These are phyloP conservation scores for Dynastes tityus DNA, from an alignment of 2,888 invertebrate species.

Conservation along the genomic window DNA sequence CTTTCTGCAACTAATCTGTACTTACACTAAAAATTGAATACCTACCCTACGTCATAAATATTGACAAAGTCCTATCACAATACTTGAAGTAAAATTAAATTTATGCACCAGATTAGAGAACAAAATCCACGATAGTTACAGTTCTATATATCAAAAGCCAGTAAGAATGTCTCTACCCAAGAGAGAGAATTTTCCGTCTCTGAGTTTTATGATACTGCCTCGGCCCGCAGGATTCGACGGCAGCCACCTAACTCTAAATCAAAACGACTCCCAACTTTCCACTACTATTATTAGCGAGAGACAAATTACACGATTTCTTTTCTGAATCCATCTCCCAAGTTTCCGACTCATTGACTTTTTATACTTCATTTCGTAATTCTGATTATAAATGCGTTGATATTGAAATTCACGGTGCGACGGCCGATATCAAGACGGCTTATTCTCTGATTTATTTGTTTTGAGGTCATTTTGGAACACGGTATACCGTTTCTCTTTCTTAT, in stretches of 20 bases:
- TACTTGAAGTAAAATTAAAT: too few species aligned
- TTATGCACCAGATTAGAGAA: too few species aligned
- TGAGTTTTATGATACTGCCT: too few species aligned
- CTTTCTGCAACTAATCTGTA: too few species aligned
- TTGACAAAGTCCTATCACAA: too few species aligned
- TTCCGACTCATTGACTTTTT: slow-evolving; percentile 46
- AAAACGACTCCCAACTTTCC: slow-evolving; percentile 38
- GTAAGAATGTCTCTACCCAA: too few species aligned
- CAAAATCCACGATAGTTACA: too few species aligned
- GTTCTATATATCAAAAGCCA: too few species aligned
- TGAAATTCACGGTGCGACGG: slow-evolving; percentile 46
- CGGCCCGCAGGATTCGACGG: background rate
- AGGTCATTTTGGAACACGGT: slow-evolving; percentile 26
- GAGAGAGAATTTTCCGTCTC: too few species aligned
- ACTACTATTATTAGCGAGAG: slow-evolving; percentile 46
- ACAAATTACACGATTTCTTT: slow-evolving; percentile 48
- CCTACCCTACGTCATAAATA: too few species aligned
- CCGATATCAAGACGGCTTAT: slow-evolving; percentile 46
- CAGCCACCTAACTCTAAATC: slow-evolving; percentile 32
- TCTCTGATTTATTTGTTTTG: slow-evolving; percentile 49
- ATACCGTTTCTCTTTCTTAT: background rate
- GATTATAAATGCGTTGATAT: slow-evolving; percentile 52
- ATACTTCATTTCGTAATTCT: slow-evolving; percentile 51
- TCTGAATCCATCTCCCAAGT: slow-evolving; percentile 30
- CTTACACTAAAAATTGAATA: too few species aligned